Base-by-base conservation (phyloP, 2,888 invertebrate genomes). In the Cephus nigrinus region DNA sequence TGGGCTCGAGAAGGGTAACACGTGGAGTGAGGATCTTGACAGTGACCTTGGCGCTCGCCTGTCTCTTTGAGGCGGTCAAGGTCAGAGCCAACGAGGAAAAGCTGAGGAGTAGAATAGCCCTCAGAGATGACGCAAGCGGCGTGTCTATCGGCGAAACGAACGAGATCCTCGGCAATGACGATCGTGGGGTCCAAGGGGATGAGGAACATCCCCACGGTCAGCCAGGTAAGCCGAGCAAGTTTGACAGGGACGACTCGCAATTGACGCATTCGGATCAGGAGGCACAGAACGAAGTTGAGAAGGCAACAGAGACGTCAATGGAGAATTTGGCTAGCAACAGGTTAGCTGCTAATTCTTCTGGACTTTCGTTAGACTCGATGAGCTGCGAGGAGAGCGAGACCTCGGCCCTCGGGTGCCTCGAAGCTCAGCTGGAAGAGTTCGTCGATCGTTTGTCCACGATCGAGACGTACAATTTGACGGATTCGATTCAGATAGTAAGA, bases 381-480 rank as follows among this genome's bases (percentile, higher is more conserved):
- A 35, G 80, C 79, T 33, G 72, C 31, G 79, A 85, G 76, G n/a
- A 77, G n/a, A 75, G 74, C 69, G 76, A 81, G 36, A 74, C 15
- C 40, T 40, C 83, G 69, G 75, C 82, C 73, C 82, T 86, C 69
- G 80, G 85, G 11, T 90, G 91, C 75, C 79, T 88, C 5, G 82
- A 86, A 40, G 81, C 85, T 73, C 84, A 88, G 68, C 89, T 95
- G 74, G 93, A 93, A 86, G 91, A 92, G 80, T 92, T 94, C 79
- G 88, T 95, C 80, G 94, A 95, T 86, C 91, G 93, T 82, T 92
- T 94, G 40, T 89, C 94, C 31, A 92, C 91, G 82, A 92, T 93
- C 82, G 94, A 94, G 82, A 91, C 90, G 76, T 93, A 93, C 86
- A 93, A 93, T 86, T 91, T 95, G 79, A 92, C 94, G 55, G 94